Evolutionary conservation across 2,888 invertebrate species (phyloP), one percentile per base, ranked within the genome.

Genomic region (Embidobia sp.): DNA sequence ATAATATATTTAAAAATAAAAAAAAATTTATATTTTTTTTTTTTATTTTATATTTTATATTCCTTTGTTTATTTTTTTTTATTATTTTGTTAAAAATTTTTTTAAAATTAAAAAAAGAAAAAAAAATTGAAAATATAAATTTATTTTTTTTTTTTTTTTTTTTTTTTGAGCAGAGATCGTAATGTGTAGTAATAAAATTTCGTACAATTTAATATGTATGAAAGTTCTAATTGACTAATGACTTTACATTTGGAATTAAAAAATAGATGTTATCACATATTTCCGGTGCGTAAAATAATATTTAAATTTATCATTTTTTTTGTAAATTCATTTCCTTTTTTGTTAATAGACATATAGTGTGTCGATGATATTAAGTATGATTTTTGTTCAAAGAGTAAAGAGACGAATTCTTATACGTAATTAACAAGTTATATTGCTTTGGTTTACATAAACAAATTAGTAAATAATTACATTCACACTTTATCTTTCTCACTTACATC

Each of bases 361-460:
- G 59, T 74, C 59, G 63, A 40, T 66, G 66, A 66, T 44, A 26
- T 33, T 51, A 13, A 63, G 59, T 57, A 64, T 27, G 31, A n/a
- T 27, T 72, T 63, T 66, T 11, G 42, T 64, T 66, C 53, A 15
- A 80, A 73, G 75, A 79, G 73, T 67, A 70, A 78, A 77, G 44
- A 77, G 67, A 80, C 64, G 66, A 75, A 76, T 73, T 48, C 72
- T 78, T 80, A 79, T 26, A 78, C 53, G 75, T 59, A 82, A 80
- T 82, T 83, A 83, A 83, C 80, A 82, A 80, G 81, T 83, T 82
- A 82, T 86, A 85, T 85, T 84, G 82, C 82, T 86, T 85, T 85
- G 82, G 83, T 83, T 84, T 83, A 81, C 80, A 82, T 78, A 79
- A 81, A 81, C 79, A 78, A 78, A 67, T 74, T 69, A 79, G 48